A percentile compares a stretch with the other conserved stretches of the same genome.
Conservation (phyloP, 2,113 vertebrate species). For the Lanius ludovicianus region DNA sequence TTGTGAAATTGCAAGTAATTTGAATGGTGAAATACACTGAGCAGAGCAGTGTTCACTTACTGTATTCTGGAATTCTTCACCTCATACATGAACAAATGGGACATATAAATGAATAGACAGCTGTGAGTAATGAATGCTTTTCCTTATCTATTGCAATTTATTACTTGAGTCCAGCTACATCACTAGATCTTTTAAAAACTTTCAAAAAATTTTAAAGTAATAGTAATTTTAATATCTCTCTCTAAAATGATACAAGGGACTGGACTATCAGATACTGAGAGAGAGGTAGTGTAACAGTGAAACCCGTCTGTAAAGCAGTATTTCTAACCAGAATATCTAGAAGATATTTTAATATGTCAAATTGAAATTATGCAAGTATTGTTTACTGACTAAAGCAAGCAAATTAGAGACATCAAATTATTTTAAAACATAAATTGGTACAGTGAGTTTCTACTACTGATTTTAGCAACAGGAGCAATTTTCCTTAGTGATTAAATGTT, state of each 20-base stretch:
- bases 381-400: not conserved
- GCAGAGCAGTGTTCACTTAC: constrained; percentile 63
- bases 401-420: not conserved
- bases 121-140: constrained; percentile 46
- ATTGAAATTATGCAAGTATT: not conserved
- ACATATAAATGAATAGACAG: constrained; percentile 67
- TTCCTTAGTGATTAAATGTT: constrained; percentile 15
- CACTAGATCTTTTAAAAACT: constrained; percentile 47
- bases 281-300: not conserved
- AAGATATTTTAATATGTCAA: not conserved
- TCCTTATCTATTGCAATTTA: constrained; percentile 38
- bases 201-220: constrained; percentile 48
- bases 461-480: not conserved
- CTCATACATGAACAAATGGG: constrained; percentile 67
- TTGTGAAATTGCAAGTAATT: constrained; percentile 80
- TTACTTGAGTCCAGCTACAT: not conserved
- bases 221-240: constrained; percentile 25
- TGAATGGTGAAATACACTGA: constrained; percentile 74
- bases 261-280: constrained; percentile 6
- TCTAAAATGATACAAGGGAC: constrained; percentile 32
- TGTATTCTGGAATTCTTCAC: constrained; percentile 51
- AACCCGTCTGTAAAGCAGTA: not conserved
- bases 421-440: not conserved
- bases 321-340: not conserved
- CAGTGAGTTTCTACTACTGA: not conserved